phyloP scores from a whole-genome alignment of 2,797 vertebrate genomes.

The Percopsis omiscomaycus region DNA sequence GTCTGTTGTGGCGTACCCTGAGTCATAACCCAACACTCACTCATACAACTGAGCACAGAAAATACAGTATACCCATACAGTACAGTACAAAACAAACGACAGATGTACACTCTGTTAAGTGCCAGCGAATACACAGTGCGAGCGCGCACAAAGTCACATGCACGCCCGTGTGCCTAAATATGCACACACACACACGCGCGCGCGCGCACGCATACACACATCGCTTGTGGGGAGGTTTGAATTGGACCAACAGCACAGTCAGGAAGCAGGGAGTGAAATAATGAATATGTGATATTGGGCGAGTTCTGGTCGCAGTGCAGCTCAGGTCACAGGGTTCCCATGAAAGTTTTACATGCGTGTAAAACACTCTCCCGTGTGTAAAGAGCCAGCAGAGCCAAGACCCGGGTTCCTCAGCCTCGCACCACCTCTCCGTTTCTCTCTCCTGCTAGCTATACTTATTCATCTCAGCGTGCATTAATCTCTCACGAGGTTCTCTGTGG shows the following conservation, averaged over 20 bases:
- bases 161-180: background rate
- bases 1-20: too few species aligned
- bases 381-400: constrained; percentile 24
- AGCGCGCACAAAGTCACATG: background rate
- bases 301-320: constrained; percentile 13
- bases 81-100: too few species aligned
- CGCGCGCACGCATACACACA: background rate
- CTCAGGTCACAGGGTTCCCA: constrained; percentile 19
- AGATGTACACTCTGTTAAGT: background rate
- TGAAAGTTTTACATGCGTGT: constrained; percentile 31
- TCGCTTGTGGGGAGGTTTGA: background rate
- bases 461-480: too few species aligned
- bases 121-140: background rate
- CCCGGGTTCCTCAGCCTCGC: constrained; percentile 11
- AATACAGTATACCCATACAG: too few species aligned
- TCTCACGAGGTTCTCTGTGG: too few species aligned
- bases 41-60: too few species aligned
- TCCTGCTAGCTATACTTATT: too few species aligned
- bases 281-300: background rate
- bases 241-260: background rate
- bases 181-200: background rate
- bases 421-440: too few species aligned
- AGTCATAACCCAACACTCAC: too few species aligned
- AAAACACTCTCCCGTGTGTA: constrained; percentile 26
- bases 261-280: background rate